Evolutionary conservation across 2,888 invertebrate genomes (phyloP).

Genomic region (Ditula angustiorana): DNA sequence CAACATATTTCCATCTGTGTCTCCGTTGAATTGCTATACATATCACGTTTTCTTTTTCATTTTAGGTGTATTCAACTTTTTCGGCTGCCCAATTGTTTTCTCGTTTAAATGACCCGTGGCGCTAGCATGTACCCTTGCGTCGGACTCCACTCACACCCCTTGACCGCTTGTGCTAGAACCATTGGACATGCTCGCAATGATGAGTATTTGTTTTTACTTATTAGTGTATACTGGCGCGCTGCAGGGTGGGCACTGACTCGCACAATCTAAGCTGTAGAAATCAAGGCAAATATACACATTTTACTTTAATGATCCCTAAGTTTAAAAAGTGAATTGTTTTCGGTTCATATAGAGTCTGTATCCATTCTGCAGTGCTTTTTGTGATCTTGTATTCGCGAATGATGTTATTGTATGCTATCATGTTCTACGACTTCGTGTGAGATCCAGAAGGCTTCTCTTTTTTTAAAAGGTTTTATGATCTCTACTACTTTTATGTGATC

Average conservation of each 20-base stretch:
- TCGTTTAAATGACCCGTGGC: constrained; percentile 82
- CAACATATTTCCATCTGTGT: constrained; percentile 38
- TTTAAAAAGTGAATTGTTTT: background rate
- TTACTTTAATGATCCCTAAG: too few species aligned
- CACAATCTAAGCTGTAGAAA: background rate
- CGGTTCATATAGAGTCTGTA: background rate
- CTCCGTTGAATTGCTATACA: constrained; percentile 63
- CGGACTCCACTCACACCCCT: constrained; percentile 66
- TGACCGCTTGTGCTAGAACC: constrained; percentile 76
- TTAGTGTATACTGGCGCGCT: constrained; percentile 49
- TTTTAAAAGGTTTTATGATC: constrained; percentile 2
- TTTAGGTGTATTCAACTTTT: constrained; percentile 86
- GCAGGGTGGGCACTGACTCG: constrained; percentile 31
- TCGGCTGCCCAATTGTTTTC: constrained; percentile 85
- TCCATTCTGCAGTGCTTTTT: constrained; percentile 24
- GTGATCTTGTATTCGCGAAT: constrained; percentile 16
- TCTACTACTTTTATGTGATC: constrained; percentile 7
- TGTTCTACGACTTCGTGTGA: background rate
- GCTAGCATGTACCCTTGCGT: constrained; percentile 72
- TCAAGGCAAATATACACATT: background rate
- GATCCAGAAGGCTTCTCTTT: background rate
- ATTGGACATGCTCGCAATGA: constrained; percentile 83
- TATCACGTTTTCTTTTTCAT: constrained; percentile 83
- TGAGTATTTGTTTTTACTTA: constrained; percentile 84
- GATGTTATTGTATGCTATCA: constrained; percentile 20